These are phyloP conservation scores for Microplitis mediator DNA, from an alignment of 1,140 invertebrate species.

Conservation along the genomic window DNA sequence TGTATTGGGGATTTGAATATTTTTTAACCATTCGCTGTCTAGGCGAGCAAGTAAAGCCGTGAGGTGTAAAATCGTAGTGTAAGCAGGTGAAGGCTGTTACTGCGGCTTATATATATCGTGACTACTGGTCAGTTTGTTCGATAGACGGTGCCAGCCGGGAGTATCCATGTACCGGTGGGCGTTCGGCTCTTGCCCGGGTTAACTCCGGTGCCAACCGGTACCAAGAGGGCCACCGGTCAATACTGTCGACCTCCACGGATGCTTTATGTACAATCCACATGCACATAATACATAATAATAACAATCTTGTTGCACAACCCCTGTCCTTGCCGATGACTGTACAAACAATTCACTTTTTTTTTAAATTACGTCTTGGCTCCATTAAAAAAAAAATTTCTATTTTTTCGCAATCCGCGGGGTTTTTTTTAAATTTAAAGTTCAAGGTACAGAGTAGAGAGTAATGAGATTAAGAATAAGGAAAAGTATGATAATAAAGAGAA, in stretches of 20 bases:
- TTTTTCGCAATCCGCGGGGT: no score
- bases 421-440: no score
- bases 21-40: not conserved
- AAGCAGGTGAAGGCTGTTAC: slow-evolving; percentile 14
- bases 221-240: slow-evolving; percentile 64
- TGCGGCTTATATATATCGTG: slow-evolving; percentile 50
- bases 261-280: slow-evolving; percentile 2
- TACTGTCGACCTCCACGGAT: slow-evolving; percentile 54
- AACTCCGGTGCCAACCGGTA: slow-evolving; percentile 60
- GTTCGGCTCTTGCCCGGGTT: slow-evolving; percentile 29
- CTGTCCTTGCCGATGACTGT: no score
- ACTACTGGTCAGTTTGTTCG: slow-evolving; percentile 65
- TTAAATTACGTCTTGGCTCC: no score
- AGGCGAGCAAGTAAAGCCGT: not conserved
- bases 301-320: no score
- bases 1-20: not conserved
- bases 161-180: slow-evolving; percentile 41
- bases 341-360: no score
- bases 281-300: not conserved
- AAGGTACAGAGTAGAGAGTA: no score
- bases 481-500: no score
- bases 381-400: no score
- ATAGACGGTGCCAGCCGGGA: slow-evolving; percentile 62
- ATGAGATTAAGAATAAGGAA: no score
- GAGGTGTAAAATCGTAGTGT: not conserved